Conservation (phyloP, 2,888 invertebrate species). For the Tetheella fluctuosa region DNA sequence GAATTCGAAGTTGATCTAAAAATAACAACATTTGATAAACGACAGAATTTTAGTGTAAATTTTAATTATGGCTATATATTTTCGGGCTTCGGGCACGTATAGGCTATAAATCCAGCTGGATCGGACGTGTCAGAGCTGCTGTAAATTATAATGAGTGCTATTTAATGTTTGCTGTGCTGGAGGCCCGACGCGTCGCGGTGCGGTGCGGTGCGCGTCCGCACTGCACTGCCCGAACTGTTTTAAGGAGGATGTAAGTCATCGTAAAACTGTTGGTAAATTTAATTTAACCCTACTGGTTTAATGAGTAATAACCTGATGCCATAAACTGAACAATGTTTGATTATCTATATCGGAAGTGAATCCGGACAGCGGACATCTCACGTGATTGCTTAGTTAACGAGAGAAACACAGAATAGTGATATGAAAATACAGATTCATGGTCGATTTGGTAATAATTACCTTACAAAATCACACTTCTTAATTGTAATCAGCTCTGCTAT, state of each 20-base stretch:
- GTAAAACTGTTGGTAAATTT: constrained; percentile 78
- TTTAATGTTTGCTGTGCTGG: constrained; percentile 59
- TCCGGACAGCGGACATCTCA: too few species aligned
- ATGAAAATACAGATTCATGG: too few species aligned
- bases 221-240: constrained; percentile 45
- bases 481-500: too few species aligned
- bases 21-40: constrained; percentile 41
- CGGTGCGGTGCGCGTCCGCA: constrained; percentile 19
- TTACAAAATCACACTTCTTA: too few species aligned
- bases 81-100: constrained; percentile 65
- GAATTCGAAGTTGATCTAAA: constrained; percentile 20
- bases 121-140: constrained; percentile 68
- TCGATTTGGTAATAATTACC: too few species aligned
- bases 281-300: constrained; percentile 76
- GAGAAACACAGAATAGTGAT: too few species aligned
- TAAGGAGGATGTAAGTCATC: constrained; percentile 71
- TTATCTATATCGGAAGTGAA: constrained; percentile 24
- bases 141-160: constrained; percentile 81
- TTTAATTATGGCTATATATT: constrained; percentile 67
- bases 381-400: too few species aligned
- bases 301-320: constrained; percentile 61
- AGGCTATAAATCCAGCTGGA: constrained; percentile 75
- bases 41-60: constrained; percentile 51
- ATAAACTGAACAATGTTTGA: constrained; percentile 52
- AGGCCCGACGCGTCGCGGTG: constrained; percentile 27